Evolutionary conservation across 1,140 invertebrate species (phyloP).

Genomic region (Ptiloglossa arizonensis): DNA sequence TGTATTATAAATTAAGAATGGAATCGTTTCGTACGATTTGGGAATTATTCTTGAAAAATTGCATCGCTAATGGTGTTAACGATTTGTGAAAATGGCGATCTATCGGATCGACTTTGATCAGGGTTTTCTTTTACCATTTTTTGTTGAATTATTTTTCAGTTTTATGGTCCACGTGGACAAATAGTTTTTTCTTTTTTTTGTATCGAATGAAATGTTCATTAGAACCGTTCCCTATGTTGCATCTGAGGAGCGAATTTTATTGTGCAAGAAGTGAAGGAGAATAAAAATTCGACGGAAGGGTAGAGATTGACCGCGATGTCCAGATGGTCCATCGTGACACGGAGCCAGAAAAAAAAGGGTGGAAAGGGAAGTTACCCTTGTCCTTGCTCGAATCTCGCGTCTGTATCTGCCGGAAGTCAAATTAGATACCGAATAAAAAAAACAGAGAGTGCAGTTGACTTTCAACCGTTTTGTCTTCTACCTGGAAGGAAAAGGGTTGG

Average conservation of each 20-base stretch:
- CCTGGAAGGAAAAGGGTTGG: neutral
- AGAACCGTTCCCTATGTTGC: neutral
- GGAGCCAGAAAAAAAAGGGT: neutral
- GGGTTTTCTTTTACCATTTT: no score
- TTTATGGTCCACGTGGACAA: no score
- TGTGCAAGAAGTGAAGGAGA: neutral
- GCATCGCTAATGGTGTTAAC: no score
- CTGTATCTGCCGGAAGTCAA: constrained; percentile 44
- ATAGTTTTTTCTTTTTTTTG: neutral
- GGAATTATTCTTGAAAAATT: no score
- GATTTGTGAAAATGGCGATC: no score
- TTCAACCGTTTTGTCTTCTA: constrained; percentile 41
- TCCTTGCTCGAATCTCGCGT: constrained; percentile 7
- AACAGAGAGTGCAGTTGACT: constrained; percentile 15
- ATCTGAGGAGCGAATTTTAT: neutral
- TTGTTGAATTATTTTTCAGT: no score
- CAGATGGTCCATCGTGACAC: constrained; percentile 40
- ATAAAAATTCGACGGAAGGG: neutral
- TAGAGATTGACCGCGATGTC: constrained; percentile 37
- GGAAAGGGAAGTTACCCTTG: constrained; percentile 22
- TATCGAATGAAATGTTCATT: neutral
- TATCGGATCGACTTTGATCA: no score
- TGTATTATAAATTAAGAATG: no score
- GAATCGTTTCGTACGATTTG: no score
- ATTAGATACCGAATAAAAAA: constrained; percentile 17